phyloP scores from a whole-genome alignment of 1,140 invertebrate species.

The Ceratosolen fusciceps region DNA sequence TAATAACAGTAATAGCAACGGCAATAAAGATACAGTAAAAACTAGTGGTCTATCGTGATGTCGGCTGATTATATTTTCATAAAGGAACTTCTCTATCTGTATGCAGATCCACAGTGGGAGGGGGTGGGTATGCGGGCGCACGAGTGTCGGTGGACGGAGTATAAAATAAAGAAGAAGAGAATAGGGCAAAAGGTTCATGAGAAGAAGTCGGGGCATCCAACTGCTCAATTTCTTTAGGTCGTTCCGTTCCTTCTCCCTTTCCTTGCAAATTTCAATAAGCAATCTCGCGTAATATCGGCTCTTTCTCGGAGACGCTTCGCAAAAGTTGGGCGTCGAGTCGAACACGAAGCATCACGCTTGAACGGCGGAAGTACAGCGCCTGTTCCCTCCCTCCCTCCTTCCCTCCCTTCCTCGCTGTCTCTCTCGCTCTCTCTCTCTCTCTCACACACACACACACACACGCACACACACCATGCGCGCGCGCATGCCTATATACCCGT shows the following conservation, averaged over 20 bases:
- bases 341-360: conserved; percentile 41
- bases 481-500: too few relatives aligned
- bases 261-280: conserved; percentile 52
- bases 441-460: too few relatives aligned
- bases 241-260: background rate
- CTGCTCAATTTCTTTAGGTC: conserved; percentile 28
- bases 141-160: background rate
- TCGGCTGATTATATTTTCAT: conserved; percentile 41
- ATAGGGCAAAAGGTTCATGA: background rate
- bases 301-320: conserved; percentile 31
- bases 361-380: conserved; percentile 3
- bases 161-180: background rate
- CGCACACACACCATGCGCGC: too few relatives aligned
- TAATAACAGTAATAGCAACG: too few relatives aligned
- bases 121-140: background rate
- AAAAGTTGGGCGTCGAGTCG: conserved; percentile 27
- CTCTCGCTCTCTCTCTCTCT: too few relatives aligned
- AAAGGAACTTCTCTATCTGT: background rate
- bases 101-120: background rate
- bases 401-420: background rate
- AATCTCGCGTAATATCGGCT: conserved; percentile 53
- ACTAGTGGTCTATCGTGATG: background rate
- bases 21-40: too few relatives aligned
- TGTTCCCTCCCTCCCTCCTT: background rate
- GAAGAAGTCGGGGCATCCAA: background rate